A percentile compares a stretch with the other conserved stretches of the same genome.
phyloP scores from a whole-genome alignment of 2,113 vertebrate species.

The Hipposideros armiger region DNA sequence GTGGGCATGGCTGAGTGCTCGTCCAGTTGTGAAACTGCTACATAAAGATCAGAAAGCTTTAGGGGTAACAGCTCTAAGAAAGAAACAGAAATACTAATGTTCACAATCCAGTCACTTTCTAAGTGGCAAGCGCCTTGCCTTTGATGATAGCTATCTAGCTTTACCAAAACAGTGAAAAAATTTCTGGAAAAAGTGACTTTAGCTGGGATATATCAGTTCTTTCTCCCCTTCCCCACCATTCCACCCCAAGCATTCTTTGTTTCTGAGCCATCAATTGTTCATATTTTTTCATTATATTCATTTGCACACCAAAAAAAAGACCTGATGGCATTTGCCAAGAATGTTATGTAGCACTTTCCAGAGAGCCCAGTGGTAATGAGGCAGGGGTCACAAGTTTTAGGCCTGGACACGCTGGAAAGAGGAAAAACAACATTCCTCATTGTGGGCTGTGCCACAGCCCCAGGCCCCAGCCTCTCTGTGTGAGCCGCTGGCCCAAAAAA shows the following conservation, averaged over 20 bases:
- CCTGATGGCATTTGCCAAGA: conserved; percentile 38
- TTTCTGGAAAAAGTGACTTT: conserved; percentile 38
- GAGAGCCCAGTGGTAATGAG: background rate
- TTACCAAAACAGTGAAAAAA: conserved; percentile 33
- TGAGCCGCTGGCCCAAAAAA: background rate
- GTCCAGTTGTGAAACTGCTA: background rate
- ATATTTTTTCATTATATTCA: conserved; percentile 53
- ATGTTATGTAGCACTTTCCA: background rate
- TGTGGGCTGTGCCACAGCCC: background rate
- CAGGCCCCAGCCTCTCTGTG: background rate
- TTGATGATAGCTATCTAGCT: conserved; percentile 38
- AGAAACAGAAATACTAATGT: background rate
- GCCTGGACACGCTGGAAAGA: background rate
- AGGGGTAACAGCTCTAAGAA: background rate
- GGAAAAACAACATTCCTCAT: background rate
- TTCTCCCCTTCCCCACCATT: background rate
- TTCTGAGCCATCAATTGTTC: conserved; percentile 29
- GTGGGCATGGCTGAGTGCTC: background rate
- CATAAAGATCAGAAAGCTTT: conserved; percentile 20
- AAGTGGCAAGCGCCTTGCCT: conserved; percentile 16
- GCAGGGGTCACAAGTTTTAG: background rate
- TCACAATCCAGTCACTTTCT: background rate
- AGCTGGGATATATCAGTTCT: background rate
- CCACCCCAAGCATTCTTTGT: conserved; percentile 10
- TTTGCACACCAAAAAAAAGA: background rate